phyloP scores from a whole-genome alignment of 2,888 invertebrate species.

The Pemphredon lugubris region DNA sequence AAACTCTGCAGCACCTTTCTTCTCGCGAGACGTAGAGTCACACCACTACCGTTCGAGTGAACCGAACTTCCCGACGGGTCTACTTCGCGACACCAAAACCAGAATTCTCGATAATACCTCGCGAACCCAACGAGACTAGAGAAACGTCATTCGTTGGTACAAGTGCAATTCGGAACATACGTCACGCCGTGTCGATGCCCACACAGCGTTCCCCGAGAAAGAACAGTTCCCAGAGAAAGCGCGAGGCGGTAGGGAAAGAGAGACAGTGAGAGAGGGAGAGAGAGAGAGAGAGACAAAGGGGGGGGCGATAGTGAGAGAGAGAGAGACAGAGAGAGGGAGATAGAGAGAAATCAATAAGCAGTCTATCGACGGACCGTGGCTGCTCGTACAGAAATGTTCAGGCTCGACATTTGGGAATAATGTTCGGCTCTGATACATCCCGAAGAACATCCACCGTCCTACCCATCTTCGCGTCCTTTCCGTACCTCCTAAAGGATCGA shows the following conservation, averaged over 20 bases:
- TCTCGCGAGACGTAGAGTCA: too few species aligned
- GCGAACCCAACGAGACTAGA: too few species aligned
- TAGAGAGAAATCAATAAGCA: constrained; percentile 61
- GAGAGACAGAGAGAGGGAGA: constrained; percentile 32
- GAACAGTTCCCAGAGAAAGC: constrained; percentile 15
- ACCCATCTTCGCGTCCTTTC: background rate
- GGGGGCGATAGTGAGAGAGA: constrained; percentile 17
- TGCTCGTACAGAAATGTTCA: constrained; percentile 30
- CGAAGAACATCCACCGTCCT: background rate
- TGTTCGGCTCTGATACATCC: too few species aligned
- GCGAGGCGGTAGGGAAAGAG: background rate
- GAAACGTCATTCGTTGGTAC: too few species aligned
- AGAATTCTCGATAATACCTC: too few species aligned
- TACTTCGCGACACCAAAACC: too few species aligned
- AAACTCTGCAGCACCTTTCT: too few species aligned
- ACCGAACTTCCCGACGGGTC: too few species aligned
- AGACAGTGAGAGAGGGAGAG: constrained; percentile 14
- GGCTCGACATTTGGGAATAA: background rate
- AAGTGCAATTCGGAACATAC: too few species aligned
- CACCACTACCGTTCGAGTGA: too few species aligned
- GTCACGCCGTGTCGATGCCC: background rate
- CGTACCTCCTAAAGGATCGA: constrained; percentile 1
- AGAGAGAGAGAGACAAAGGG: constrained; percentile 26
- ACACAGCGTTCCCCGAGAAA: background rate
- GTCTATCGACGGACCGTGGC: constrained; percentile 56